A percentile compares a stretch with the other conserved stretches of the same genome.
Evolutionary conservation across 2,797 vertebrate species (phyloP).

Genomic region (Myiothlypis chrysogaster): DNA sequence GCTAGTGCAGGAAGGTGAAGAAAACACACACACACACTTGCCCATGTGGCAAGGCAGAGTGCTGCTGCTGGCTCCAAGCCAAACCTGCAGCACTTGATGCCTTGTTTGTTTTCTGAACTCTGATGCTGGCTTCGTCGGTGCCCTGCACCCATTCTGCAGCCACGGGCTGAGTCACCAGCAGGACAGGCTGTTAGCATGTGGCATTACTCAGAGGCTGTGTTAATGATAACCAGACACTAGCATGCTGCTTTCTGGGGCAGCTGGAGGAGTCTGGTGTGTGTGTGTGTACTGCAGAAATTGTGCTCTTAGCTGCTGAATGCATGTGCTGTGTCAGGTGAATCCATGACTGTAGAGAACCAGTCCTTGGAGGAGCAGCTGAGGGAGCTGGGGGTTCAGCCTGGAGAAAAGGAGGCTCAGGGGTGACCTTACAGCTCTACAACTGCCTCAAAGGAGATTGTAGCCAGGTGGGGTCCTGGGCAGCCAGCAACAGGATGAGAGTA

Average conservation of each 20-base stretch:
- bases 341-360: neutral
- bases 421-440: fast-evolving
- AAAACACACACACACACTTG: neutral
- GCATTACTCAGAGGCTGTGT: neutral
- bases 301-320: neutral
- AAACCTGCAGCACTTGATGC: neutral
- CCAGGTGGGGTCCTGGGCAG: neutral
- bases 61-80: neutral
- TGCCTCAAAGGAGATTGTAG: neutral
- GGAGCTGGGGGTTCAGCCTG: neutral
- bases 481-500: neutral
- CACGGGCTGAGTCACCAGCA: neutral
- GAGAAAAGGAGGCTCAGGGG: neutral
- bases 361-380: neutral
- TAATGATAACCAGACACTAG: conserved; percentile 10
- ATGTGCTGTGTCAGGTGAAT: neutral
- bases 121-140: neutral
- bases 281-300: neutral
- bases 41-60: neutral
- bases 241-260: neutral
- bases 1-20: neutral
- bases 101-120: neutral
- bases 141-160: neutral
- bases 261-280: neutral
- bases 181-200: neutral